Evolutionary conservation across 2,888 invertebrate species (phyloP), one percentile per base, ranked within the genome.

Genomic region (Aradus depressus): DNA sequence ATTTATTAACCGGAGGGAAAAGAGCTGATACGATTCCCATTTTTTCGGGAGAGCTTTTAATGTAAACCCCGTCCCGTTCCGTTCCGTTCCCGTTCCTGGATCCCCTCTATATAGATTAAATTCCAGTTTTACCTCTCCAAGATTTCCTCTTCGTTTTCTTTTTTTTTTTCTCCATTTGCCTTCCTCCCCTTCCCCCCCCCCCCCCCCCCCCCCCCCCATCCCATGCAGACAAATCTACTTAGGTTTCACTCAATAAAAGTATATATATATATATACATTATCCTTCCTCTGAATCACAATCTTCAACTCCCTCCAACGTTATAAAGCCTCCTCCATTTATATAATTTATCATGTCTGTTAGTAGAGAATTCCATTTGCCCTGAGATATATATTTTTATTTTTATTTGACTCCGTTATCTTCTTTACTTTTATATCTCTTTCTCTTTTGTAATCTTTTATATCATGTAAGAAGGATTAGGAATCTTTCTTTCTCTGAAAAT

Each of bases 41-140:
- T 5, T 14, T 35, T 14, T 5, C 6, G 31, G 18, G 21, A 28
- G 31, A 26, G 44, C 26, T 25, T 32, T 37, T 37, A 47, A 47
- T 47, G 47, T 47, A 47, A 47, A 47, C 23, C 38, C 47, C 34
- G 38, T 47, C 38, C 32, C 44, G n/a, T n/a, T n/a, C n/a, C n/a
- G n/a, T n/a, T n/a, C n/a, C n/a, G n/a, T n/a, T n/a, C 44, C 34
- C 44, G 19, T n/a, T n/a, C n/a, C n/a, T n/a, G n/a, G n/a, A n/a
- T n/a, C n/a, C 47, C 47, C 26, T 47, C 35, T 38, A 47, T 47
- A 47, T 47, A 47, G 47, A 47, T 47, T 47, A 47, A 47, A 38
- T 47, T 47, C 31, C 23, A 47, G 37, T 37, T 47, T 47, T 37
- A 26, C 34, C 47, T 37, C 22, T 23, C 34, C 23, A 45, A 45